Evolutionary conservation across 1,140 invertebrate genomes (phyloP).

Genomic region (Bombus difficillimus): DNA sequence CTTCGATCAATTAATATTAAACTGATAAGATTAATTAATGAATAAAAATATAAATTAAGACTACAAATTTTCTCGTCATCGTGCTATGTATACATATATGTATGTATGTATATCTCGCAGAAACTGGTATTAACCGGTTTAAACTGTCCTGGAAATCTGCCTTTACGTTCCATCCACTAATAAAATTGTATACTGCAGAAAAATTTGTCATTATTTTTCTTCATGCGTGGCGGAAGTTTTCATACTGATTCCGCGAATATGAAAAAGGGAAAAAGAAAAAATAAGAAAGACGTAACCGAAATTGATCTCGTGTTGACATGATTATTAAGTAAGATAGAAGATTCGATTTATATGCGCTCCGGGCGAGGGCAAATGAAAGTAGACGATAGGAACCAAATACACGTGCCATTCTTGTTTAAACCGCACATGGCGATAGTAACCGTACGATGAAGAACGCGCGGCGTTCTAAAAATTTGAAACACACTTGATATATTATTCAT

Average conservation of each 20-base stretch:
- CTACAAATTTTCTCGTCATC: slow-evolving; percentile 4
- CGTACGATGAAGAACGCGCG: not conserved
- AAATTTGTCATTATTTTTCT: slow-evolving; percentile 8
- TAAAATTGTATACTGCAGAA: slow-evolving; percentile 16
- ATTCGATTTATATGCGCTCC: not conserved
- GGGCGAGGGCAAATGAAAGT: slow-evolving; percentile 25
- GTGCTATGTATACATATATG: not conserved
- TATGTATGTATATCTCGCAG: slow-evolving; percentile 40
- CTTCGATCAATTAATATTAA: no score
- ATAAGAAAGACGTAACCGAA: not conserved
- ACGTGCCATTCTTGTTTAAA: slow-evolving; percentile 24
- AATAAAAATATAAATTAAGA: slow-evolving; percentile 8
- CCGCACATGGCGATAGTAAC: not conserved
- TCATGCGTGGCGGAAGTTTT: not conserved
- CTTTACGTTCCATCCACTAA: slow-evolving; percentile 28
- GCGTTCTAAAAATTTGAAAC: not conserved
- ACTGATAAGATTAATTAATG: not conserved
- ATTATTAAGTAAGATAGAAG: not conserved
- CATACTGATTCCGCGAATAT: no score
- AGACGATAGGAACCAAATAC: not conserved
- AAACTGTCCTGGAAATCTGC: slow-evolving; percentile 53
- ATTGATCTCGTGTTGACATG: not conserved
- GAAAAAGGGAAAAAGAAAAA: not conserved
- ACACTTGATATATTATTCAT: not conserved
- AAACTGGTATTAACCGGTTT: slow-evolving; percentile 57